These are phyloP conservation scores for Gastracanthus pulcherrimus DNA, from an alignment of 2,888 invertebrate species.

Conservation along the genomic window DNA sequence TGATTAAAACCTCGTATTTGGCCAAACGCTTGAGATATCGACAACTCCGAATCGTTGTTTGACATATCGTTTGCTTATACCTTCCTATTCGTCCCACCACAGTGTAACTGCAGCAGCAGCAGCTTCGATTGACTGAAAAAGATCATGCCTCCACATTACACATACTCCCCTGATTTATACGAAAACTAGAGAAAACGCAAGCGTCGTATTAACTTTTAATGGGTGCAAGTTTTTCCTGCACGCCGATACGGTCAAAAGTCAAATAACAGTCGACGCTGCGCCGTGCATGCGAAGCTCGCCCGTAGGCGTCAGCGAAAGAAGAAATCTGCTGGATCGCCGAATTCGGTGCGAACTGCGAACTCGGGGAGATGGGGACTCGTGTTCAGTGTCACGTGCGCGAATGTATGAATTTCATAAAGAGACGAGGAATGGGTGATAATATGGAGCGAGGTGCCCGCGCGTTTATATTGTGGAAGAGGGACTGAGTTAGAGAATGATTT, in stretches of 20 bases:
- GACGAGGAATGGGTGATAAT: not conserved
- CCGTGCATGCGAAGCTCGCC: not conserved
- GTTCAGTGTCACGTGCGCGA: conserved; percentile 32
- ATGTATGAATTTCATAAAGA: conserved; percentile 45
- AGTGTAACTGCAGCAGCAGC: no score
- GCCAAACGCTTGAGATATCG: no score
- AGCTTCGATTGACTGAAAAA: not conserved
- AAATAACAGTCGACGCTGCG: conserved; percentile 27
- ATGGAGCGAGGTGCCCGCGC: no score
- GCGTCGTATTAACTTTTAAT: conserved; percentile 45
- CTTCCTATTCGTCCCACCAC: no score
- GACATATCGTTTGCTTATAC: no score
- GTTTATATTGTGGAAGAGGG: no score
- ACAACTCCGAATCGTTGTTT: no score
- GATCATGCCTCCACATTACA: no score
- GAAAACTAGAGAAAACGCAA: no score
- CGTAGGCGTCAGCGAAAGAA: conserved; percentile 48
- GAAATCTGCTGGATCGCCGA: conserved; percentile 52
- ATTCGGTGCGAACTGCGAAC: not conserved
- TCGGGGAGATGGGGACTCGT: not conserved
- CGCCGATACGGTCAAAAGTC: conserved; percentile 32
- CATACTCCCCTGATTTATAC: conserved; percentile 32
- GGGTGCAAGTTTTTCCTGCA: conserved; percentile 36
- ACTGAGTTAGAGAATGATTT: no score
- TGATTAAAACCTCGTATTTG: no score